Conservation (phyloP, 2,797 vertebrate species). For the Sebastes minor region DNA sequence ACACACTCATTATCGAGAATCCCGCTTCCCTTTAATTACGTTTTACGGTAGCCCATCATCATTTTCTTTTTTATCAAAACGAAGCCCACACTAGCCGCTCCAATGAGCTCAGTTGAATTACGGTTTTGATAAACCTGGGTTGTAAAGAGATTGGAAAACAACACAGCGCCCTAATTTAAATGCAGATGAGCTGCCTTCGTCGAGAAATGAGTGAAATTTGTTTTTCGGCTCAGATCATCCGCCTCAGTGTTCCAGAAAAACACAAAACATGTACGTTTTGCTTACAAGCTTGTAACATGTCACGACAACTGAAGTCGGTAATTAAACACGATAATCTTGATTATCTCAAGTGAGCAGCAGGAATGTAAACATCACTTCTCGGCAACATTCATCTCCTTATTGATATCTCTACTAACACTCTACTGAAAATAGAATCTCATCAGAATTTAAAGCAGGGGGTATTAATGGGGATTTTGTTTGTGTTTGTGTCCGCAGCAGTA, state of each 20-base stretch:
- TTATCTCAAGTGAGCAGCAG: slow-evolving; percentile 43
- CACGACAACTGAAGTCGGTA: slow-evolving; percentile 7
- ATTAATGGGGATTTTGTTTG: slow-evolving; percentile 23
- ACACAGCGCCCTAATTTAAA: slow-evolving; percentile 30
- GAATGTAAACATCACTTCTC: slow-evolving; percentile 62
- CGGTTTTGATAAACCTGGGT: slow-evolving; percentile 27
- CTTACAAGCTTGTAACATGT: slow-evolving; percentile 32
- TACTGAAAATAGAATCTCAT: slow-evolving; percentile 39
- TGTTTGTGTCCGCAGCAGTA: slow-evolving; percentile 9
- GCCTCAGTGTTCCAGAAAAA: slow-evolving; percentile 23
- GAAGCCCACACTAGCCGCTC: slow-evolving; percentile 9
- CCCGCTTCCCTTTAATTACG: slow-evolving; percentile 6
- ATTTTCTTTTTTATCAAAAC: slow-evolving; percentile 24
- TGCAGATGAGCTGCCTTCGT: slow-evolving; percentile 51
- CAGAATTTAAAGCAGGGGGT: slow-evolving; percentile 13
- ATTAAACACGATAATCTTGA: slow-evolving; percentile 32
- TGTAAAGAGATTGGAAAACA: slow-evolving; percentile 36
- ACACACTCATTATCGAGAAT: background rate
- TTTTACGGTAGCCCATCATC: slow-evolving; percentile 24
- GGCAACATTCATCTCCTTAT: slow-evolving; percentile 57
- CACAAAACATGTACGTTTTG: slow-evolving; percentile 11
- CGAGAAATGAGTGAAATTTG: slow-evolving; percentile 13
- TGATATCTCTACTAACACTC: slow-evolving; percentile 21
- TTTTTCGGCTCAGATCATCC: slow-evolving; percentile 17
- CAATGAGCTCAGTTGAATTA: slow-evolving; percentile 5